Conservation (phyloP, 2,113 vertebrate species). For the Cepphus grylle region DNA sequence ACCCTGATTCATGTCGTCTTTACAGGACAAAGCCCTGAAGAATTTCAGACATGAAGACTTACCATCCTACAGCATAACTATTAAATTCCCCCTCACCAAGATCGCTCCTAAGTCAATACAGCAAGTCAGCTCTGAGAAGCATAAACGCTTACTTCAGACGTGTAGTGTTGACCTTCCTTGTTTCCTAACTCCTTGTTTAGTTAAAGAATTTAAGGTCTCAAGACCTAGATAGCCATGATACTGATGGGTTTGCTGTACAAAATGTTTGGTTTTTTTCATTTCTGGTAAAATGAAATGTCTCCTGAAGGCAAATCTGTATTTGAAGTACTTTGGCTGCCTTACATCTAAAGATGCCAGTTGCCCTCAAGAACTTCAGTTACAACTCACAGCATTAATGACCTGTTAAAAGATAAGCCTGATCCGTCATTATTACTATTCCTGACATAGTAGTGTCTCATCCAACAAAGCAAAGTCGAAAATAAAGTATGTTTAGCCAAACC, state of each 20-base stretch:
- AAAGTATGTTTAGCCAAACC: neutral
- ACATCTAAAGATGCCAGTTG: neutral
- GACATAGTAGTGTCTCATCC: neutral
- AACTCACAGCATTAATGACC: neutral
- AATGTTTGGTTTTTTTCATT: neutral
- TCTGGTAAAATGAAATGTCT: neutral
- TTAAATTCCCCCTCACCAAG: neutral
- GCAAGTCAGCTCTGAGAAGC: neutral
- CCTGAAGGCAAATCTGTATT: neutral
- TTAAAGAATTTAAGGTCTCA: neutral
- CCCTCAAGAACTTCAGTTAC: neutral
- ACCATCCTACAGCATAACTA: rapidly evolving
- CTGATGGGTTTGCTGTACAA: neutral
- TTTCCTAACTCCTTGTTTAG: neutral
- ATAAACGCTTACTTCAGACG: neutral
- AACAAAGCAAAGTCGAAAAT: neutral
- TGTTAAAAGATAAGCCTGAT: neutral
- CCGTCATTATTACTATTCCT: neutral
- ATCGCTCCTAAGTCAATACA: neutral
- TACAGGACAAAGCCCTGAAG: neutral
- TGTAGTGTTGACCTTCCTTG: neutral
- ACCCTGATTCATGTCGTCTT: neutral
- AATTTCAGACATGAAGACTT: neutral
- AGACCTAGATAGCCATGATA: neutral
- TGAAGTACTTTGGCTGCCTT: neutral